Percentiles rank a stretch among this genome's conserved stretches.
phyloP scores from a whole-genome alignment of 2,797 vertebrate genomes.

The Lepilemur ruficaudatus region DNA sequence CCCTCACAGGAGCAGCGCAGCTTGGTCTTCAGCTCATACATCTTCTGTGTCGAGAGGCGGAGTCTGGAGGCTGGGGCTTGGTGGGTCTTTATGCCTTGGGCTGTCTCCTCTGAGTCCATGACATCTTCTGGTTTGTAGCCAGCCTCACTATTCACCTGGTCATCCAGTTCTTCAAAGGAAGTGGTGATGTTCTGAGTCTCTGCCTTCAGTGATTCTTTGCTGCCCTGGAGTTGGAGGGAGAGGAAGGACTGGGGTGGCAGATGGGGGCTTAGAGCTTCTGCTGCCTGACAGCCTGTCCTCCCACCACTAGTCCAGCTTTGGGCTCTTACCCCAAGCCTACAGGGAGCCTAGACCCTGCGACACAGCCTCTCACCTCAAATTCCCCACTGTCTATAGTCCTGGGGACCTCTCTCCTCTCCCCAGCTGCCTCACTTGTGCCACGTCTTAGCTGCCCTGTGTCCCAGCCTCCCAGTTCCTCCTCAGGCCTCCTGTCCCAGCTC shows the following conservation, averaged over 20 bases:
- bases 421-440: background rate
- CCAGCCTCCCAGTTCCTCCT: background rate
- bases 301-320: background rate
- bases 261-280: background rate
- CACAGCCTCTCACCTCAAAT: background rate
- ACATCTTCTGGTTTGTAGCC: conserved; percentile 64
- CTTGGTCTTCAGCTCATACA: conserved; percentile 86
- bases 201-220: conserved; percentile 73
- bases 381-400: background rate
- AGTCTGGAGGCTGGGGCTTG: background rate
- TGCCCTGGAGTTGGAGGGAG: conserved; percentile 74
- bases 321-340: background rate
- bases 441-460: background rate
- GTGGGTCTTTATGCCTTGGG: fast-evolving
- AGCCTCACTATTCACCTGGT: conserved; percentile 84
- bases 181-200: conserved; percentile 81
- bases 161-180: conserved; percentile 85
- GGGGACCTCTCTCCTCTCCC: background rate
- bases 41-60: conserved; percentile 85
- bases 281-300: background rate
- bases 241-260: background rate
- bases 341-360: background rate
- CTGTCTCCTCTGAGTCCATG: fast-evolving
- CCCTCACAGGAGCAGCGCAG: conserved; percentile 89
- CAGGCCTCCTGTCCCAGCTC: background rate